Evolutionary conservation across 2,113 vertebrate species (phyloP), one percentile per base, ranked within the genome.

Genomic region (Cygnus buccinator): DNA sequence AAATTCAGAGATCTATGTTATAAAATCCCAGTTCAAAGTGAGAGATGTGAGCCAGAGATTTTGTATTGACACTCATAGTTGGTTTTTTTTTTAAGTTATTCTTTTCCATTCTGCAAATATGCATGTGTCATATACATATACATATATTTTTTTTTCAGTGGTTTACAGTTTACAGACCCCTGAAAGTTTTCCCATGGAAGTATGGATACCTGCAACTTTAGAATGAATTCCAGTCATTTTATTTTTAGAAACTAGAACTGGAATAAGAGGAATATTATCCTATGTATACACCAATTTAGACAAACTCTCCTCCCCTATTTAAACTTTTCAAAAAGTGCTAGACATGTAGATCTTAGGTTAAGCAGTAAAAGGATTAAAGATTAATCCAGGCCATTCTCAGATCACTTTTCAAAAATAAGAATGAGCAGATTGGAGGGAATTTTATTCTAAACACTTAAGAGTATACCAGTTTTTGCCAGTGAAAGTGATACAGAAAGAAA

Each of bases 211-310:
- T 78, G 18, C 23, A 78, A 46, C 18, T 86, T 90, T 31, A 2
- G 13, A 87, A 77, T 43, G 13, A 14, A 19, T 87, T 91, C 54
- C 39, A 89, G 35, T 75, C 2, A 6, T 67, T 63, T 57, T 84
- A 72, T 76, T 94, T 92, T 94, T 91, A 91, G 81, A 93, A 86
- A 54, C 9, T 44, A 93, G 54, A 41, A 70, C 14, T 29, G 55
- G 48, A 85, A 87, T 75, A 55, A 87, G 23, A 81, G 48, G 15
- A 74, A 35, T 82, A 90, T 86, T 77, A 71, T 70, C 35, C 37
- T 43, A 37, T 23, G 6, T 41, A 16, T 43, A 55, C 21, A 67
- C 9, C 15, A 35, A 87, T 57, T 88, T 35, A 81, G 61, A 75
- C 29, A 72, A 89, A 65, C 5, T 68, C 25, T 58, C 6, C 54